These are phyloP conservation scores for Enteromius radiatus DNA, from an alignment of 2,797 vertebrate species.

Conservation along the genomic window DNA sequence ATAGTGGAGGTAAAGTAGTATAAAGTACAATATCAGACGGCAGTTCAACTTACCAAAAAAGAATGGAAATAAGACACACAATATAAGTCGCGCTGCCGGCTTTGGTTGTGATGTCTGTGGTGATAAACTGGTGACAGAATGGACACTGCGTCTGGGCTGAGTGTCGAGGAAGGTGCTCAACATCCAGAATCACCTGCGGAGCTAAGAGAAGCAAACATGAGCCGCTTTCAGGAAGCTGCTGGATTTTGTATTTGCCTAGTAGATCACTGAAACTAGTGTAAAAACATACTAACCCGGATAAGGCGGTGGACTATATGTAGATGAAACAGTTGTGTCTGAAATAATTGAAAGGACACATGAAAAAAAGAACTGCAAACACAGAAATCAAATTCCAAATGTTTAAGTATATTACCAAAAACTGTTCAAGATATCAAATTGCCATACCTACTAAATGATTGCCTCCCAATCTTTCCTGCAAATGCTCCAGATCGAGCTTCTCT, in stretches of 20 bases:
- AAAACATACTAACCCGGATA: slow-evolving; percentile 39
- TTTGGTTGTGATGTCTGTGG: slow-evolving; percentile 64
- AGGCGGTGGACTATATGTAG: slow-evolving; percentile 25
- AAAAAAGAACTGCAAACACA: neutral
- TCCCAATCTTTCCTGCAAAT: slow-evolving; percentile 3
- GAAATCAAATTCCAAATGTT: neutral
- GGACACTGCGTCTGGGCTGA: slow-evolving; percentile 73
- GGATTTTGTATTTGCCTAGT: neutral
- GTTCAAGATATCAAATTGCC: neutral
- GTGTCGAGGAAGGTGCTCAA: slow-evolving; percentile 56
- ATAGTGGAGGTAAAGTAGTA: neutral
- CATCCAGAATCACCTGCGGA: slow-evolving; percentile 70
- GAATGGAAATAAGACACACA: slow-evolving; percentile 60
- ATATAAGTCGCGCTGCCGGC: slow-evolving; percentile 68
- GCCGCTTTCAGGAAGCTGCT: neutral
- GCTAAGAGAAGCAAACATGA: slow-evolving; percentile 63
- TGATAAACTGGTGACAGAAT: slow-evolving; percentile 68
- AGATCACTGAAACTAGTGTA: neutral
- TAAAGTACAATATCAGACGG: neutral
- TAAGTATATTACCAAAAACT: neutral
- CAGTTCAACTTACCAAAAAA: slow-evolving; percentile 66
- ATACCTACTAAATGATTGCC: neutral
- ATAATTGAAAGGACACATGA: neutral
- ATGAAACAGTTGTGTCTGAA: neutral
- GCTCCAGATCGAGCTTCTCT: slow-evolving; percentile 60